Conservation (phyloP, 2,113 vertebrate genomes). For the Otus sunia region DNA sequence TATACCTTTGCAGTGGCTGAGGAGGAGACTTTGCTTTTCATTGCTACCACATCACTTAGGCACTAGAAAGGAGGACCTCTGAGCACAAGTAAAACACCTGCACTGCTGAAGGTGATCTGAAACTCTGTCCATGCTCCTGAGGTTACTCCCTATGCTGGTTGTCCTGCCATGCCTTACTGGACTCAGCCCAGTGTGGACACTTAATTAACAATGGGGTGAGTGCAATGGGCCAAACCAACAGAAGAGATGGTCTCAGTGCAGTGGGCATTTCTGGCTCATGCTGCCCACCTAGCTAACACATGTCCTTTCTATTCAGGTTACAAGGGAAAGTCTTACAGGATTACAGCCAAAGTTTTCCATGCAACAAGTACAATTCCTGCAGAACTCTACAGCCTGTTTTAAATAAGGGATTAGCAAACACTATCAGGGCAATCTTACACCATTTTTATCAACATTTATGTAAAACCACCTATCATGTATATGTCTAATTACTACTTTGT, state of each 20-base stretch:
- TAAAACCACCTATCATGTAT: not conserved
- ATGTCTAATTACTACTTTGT: not conserved
- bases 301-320: not conserved
- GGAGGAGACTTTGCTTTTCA: not conserved
- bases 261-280: rapidly evolving
- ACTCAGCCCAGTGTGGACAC: not conserved
- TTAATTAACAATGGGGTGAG: not conserved
- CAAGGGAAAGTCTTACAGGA: not conserved
- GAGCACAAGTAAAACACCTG: not conserved
- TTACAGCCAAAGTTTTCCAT: not conserved
- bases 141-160: not conserved
- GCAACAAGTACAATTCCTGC: not conserved
- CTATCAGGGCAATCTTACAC: not conserved
- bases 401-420: not conserved
- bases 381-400: not conserved
- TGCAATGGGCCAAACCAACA: not conserved
- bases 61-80: not conserved
- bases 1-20: not conserved
- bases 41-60: not conserved
- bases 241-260: not conserved
- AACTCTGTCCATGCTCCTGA: not conserved
- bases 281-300: not conserved
- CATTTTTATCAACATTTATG: not conserved
- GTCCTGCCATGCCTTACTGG: rapidly evolving
- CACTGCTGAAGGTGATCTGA: not conserved